A percentile compares a stretch with the other conserved stretches of the same genome.
These are phyloP conservation scores for Eudyptes chrysolophus DNA, from an alignment of 2,113 vertebrate species.

Conservation along the genomic window DNA sequence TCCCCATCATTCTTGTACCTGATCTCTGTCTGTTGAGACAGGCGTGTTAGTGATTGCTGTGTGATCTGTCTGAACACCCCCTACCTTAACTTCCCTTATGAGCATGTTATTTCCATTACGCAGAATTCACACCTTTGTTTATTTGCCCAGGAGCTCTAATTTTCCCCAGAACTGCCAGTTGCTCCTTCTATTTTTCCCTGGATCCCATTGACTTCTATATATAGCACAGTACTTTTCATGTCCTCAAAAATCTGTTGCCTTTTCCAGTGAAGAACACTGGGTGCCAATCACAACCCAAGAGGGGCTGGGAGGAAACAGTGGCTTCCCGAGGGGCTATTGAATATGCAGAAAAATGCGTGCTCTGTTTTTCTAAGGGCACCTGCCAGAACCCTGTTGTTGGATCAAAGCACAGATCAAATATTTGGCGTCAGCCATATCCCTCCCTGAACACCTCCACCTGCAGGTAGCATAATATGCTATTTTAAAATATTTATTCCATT, in stretches of 20 bases:
- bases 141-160: not conserved
- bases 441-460: not conserved
- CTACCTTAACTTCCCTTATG: not conserved
- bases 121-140: not conserved
- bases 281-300: not conserved
- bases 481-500: constrained; percentile 1
- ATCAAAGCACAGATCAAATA: not conserved
- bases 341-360: not conserved
- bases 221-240: not conserved
- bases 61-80: not conserved
- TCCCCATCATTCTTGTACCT: not conserved
- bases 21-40: not conserved
- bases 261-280: not conserved
- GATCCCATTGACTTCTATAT: not conserved
- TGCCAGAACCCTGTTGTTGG: not conserved
- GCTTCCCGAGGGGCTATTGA: not conserved
- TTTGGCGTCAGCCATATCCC: not conserved
- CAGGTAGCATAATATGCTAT: not conserved
- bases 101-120: not conserved
- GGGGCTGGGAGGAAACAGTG: not conserved
- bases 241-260: not conserved
- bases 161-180: not conserved
- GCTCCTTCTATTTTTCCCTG: not conserved
- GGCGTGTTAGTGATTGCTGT: not conserved
- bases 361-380: not conserved